Base-by-base conservation (phyloP, 2,797 vertebrate species). In the Cynopterus sphinx region DNA sequence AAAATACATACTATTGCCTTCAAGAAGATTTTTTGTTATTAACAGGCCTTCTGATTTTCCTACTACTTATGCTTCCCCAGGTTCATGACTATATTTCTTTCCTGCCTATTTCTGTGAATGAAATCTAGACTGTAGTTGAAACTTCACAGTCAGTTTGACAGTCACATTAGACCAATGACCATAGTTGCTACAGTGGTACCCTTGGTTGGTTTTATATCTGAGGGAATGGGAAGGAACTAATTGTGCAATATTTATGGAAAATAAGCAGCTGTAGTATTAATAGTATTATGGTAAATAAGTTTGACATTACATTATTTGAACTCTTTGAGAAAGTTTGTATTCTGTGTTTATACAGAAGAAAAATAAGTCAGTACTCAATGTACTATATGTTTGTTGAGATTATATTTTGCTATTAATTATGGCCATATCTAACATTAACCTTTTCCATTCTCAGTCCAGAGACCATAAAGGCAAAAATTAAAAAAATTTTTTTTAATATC, bases 391-490 rank as follows among this genome's bases (percentile, higher is more conserved):
- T 55, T 86, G 51, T 86, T 85, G 53, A 89, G 46, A 46, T 89
- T 31, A 68, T 77, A 75, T 81, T 89, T 94, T 95, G 31, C 43
- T 70, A 3, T 86, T 87, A 57, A 4, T 84, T 65, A 26, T 84
- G 31, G 53, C 79, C 5, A 8, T 95, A 33, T 92, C 31, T 89
- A 53, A 57, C 26, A 16, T 78, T 96, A 33, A 43, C 26, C 12
- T 39, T 90, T 92, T 57, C 59, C 9, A 70, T 91, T 96, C 39
- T 95, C 19, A 63, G 28, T 71, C 36, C 84, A 22, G 53, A 91
- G 15, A 95, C 28, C 5, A 59, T 90, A 79, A 91, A 70, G 49
- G 41, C 43, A 61, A 87, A 91, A 46, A 9, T 77, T 77, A 39
- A 61, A 53, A 28, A 39, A 43, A 9, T 33, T 84, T 2, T 36